Evolutionary conservation across 1,140 invertebrate species (phyloP).

Genomic region (Brachionus calyciflorus): DNA sequence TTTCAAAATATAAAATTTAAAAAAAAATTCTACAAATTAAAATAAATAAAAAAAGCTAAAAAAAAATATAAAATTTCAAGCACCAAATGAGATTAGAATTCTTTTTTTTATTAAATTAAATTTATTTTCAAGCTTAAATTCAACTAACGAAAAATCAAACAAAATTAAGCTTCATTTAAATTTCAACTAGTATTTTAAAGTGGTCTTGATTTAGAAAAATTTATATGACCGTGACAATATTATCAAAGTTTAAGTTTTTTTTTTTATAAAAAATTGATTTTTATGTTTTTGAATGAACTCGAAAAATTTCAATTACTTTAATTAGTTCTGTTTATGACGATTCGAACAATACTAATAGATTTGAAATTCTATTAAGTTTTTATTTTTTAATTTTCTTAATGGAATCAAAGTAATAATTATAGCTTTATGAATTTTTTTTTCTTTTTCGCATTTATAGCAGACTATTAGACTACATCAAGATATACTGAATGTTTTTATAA

Average conservation of each 20-base stretch:
- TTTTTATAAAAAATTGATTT: conserved; percentile 24
- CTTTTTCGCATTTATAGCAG: no score
- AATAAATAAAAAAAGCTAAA: no score
- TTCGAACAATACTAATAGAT: neutral
- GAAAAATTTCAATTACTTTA: conserved; percentile 36
- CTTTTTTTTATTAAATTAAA: no score
- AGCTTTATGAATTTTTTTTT: neutral
- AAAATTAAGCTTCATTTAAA: no score
- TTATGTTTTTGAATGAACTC: conserved; percentile 23
- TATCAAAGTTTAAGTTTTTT: conserved; percentile 16
- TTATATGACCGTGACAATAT: conserved; percentile 35
- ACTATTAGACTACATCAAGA: no score
- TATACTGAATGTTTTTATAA: no score
- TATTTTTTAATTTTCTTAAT: conserved; percentile 25
- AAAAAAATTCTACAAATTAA: neutral
- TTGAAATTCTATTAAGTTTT: conserved; percentile 21
- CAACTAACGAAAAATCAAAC: no score
- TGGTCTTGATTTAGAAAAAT: conserved; percentile 8
- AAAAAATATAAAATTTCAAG: no score
- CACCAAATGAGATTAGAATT: no score
- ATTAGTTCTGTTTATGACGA: conserved; percentile 30
- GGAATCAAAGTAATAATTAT: conserved; percentile 22
- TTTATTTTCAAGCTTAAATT: no score
- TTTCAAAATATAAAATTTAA: no score
- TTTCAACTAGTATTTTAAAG: neutral